A percentile compares a stretch with the other conserved stretches of the same genome.
phyloP scores from a whole-genome alignment of 1,140 invertebrate genomes.

The Ceratoteleas bidentatus region DNA sequence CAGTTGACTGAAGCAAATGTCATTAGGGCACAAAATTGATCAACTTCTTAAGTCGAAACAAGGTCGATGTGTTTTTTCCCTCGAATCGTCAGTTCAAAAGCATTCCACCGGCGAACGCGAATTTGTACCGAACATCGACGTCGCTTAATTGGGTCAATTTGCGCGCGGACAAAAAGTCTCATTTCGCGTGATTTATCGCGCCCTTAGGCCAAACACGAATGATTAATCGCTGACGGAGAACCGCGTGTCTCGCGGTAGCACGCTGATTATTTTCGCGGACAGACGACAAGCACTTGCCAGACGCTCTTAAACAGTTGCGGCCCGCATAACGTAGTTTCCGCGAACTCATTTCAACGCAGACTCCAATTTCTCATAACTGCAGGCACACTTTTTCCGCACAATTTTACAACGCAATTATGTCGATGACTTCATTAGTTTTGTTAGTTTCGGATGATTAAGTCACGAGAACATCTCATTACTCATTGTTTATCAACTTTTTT shows the following conservation, averaged over 20 bases:
- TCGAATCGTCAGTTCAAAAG: too few relatives aligned
- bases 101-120: too few relatives aligned
- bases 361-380: conserved; percentile 37
- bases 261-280: conserved; percentile 52
- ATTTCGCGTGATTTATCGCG: conserved; percentile 51
- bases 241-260: conserved; percentile 52
- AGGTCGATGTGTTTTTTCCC: too few relatives aligned
- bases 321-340: conserved; percentile 41
- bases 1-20: too few relatives aligned
- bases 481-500: too few relatives aligned
- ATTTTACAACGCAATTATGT: conserved; percentile 6
- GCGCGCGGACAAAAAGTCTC: conserved; percentile 24
- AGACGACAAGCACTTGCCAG: conserved; percentile 59
- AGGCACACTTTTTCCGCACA: conserved; percentile 14
- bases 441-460: too few relatives aligned
- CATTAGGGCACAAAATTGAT: too few relatives aligned
- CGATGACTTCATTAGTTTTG: conserved; percentile 22
- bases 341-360: conserved; percentile 56
- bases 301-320: conserved; percentile 42
- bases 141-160: conserved; percentile 40
- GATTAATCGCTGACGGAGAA: conserved; percentile 47
- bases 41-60: too few relatives aligned
- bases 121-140: too few relatives aligned
- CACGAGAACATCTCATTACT: background rate
- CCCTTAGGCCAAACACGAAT: conserved; percentile 34